These are phyloP conservation scores for Phoebastria nigripes DNA, from an alignment of 2,797 vertebrate species.

Conservation along the genomic window DNA sequence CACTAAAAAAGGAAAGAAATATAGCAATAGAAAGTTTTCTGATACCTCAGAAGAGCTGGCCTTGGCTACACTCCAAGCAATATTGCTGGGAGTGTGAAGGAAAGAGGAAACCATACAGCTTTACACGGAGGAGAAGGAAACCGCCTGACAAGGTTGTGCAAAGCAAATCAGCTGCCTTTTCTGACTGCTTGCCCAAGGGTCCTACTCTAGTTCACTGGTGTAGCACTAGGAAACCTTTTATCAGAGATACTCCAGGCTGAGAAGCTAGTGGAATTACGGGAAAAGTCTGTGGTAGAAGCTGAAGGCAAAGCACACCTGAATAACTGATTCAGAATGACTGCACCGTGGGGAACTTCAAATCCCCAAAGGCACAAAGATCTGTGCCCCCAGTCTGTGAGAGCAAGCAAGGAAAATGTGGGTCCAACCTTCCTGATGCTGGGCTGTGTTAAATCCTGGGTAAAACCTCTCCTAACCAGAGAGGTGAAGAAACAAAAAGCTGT, in stretches of 20 bases:
- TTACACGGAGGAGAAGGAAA: background rate
- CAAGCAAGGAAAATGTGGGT: background rate
- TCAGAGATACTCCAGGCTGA: background rate
- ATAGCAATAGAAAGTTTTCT: background rate
- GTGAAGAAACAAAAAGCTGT: background rate
- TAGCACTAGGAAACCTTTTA: background rate
- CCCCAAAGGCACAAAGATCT: background rate
- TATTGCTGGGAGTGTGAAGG: background rate
- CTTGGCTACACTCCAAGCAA: background rate
- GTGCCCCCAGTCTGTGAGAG: background rate
- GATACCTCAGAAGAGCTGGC: background rate
- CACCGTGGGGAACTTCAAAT: background rate
- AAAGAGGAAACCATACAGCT: background rate
- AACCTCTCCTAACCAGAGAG: background rate
- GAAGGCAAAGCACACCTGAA: background rate
- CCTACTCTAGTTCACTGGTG: background rate
- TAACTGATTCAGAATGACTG: background rate
- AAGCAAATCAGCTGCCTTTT: background rate
- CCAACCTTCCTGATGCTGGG: background rate
- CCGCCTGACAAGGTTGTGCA: background rate
- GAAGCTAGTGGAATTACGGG: background rate
- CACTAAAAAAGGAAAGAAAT: background rate
- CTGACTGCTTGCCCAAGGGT: background rate
- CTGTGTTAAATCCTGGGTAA: background rate
- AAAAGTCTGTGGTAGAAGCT: background rate